Conservation (phyloP, 1,140 invertebrate genomes). For the Venturia canescens region DNA sequence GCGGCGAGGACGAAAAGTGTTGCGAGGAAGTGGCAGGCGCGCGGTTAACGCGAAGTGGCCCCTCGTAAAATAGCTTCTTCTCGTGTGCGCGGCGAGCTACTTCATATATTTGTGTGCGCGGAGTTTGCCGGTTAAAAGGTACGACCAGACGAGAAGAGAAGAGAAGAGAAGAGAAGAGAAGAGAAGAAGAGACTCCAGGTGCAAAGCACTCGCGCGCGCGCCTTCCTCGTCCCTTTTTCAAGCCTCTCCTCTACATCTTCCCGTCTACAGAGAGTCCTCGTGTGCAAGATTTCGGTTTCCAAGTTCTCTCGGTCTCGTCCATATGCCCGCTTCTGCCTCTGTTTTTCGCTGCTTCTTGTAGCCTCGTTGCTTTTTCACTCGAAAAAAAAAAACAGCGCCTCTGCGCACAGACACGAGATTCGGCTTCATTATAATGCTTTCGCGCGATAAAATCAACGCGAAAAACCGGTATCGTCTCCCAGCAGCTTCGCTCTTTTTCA, state of each 20-base stretch:
- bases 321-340: constrained; percentile 16
- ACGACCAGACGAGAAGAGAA: constrained; percentile 1
- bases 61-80: background rate
- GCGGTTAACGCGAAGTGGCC: background rate
- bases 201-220: constrained; percentile 56
- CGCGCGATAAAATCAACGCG: too few relatives aligned
- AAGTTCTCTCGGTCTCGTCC: constrained; percentile 29
- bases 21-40: background rate
- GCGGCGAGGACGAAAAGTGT: background rate
- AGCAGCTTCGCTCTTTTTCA: too few relatives aligned
- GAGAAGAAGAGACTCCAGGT: constrained; percentile 62
- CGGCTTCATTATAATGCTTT: background rate
- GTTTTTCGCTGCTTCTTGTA: background rate
- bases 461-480: too few relatives aligned
- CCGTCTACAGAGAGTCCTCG: background rate
- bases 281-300: background rate
- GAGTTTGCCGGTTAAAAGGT: constrained; percentile 20
- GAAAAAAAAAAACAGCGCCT: background rate
- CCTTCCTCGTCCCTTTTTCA: constrained; percentile 6
- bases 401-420: too few relatives aligned
- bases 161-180: background rate
- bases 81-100: background rate
- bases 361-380: constrained; percentile 1
- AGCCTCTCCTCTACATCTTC: background rate
- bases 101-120: constrained; percentile 9